Percentiles rank a stretch among this genome's conserved stretches.
Evolutionary conservation across 2,113 vertebrate genomes (phyloP).

Genomic region (Pachyramphus minor): DNA sequence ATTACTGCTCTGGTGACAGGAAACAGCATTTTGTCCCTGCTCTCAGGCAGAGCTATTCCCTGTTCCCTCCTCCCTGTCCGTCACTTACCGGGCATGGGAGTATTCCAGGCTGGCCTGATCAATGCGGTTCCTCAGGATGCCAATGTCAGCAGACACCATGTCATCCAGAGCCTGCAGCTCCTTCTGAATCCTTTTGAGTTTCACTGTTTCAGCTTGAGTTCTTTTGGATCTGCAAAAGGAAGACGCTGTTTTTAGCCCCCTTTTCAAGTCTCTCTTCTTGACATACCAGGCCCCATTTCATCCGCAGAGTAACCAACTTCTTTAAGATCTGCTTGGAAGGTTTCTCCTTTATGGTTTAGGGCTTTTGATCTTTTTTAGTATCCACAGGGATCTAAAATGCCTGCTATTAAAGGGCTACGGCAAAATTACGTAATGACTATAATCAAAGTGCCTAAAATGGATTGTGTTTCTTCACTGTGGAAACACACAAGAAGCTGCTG

Average conservation of each 20-base stretch:
- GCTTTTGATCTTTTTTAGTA: constrained; percentile 40
- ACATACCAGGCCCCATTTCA: neutral
- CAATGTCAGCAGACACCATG: constrained; percentile 91
- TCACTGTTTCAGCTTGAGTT: constrained; percentile 90
- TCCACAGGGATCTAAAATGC: constrained; percentile 42
- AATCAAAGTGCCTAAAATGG: constrained; percentile 56
- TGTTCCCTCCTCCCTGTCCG: neutral
- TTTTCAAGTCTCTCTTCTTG: neutral
- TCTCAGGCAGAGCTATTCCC: neutral
- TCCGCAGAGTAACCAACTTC: neutral
- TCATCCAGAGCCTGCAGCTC: constrained; percentile 92
- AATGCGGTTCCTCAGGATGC: constrained; percentile 87
- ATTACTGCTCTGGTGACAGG: neutral
- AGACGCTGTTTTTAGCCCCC: neutral
- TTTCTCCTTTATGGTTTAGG: neutral
- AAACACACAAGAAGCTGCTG: constrained; percentile 60
- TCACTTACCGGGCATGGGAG: constrained; percentile 80
- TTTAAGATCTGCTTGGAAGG: neutral
- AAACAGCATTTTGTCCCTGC: neutral
- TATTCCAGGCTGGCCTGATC: constrained; percentile 92
- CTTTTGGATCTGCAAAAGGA: constrained; percentile 84
- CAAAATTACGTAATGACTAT: constrained; percentile 57
- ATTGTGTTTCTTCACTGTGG: constrained; percentile 55
- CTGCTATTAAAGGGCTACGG: constrained; percentile 17
- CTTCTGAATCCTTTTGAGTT: constrained; percentile 90